Percentiles rank a stretch among this genome's conserved stretches.
Evolutionary conservation across 2,888 invertebrate species (phyloP).

Genomic region (Limnephilus lunatus): DNA sequence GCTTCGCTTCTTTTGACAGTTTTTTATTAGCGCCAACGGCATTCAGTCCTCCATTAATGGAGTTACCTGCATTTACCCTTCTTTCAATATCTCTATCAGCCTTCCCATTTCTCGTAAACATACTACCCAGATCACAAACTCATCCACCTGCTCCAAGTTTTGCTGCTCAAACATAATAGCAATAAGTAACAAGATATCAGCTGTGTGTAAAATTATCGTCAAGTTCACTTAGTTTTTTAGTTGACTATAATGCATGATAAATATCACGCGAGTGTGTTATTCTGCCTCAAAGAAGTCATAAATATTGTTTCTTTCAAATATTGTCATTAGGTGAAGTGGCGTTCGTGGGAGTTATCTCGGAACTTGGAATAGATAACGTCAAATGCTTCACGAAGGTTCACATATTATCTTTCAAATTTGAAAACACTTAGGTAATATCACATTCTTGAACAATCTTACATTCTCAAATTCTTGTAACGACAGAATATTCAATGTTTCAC

Average conservation of each 20-base stretch:
- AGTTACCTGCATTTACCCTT: too few species aligned
- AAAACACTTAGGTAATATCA: neutral
- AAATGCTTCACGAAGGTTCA: neutral
- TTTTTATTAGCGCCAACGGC: too few species aligned
- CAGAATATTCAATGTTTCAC: neutral
- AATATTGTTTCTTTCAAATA: neutral
- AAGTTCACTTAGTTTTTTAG: neutral
- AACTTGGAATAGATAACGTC: slow-evolving; percentile 19
- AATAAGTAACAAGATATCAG: neutral
- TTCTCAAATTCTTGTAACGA: neutral
- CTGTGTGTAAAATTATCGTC: neutral
- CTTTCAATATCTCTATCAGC: too few species aligned
- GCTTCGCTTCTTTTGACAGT: too few species aligned
- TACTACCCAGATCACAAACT: too few species aligned
- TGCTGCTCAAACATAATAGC: too few species aligned
- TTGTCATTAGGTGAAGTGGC: slow-evolving; percentile 20
- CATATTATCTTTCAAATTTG: slow-evolving; percentile 24
- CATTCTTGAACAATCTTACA: neutral
- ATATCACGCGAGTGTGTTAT: neutral
- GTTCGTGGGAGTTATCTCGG: neutral
- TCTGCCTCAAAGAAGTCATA: neutral
- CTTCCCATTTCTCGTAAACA: too few species aligned
- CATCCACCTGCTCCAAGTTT: too few species aligned
- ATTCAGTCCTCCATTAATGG: too few species aligned
- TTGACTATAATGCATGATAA: neutral